Evolutionary conservation across 2,888 invertebrate species (phyloP).

Genomic region (Ochropleura plecta): DNA sequence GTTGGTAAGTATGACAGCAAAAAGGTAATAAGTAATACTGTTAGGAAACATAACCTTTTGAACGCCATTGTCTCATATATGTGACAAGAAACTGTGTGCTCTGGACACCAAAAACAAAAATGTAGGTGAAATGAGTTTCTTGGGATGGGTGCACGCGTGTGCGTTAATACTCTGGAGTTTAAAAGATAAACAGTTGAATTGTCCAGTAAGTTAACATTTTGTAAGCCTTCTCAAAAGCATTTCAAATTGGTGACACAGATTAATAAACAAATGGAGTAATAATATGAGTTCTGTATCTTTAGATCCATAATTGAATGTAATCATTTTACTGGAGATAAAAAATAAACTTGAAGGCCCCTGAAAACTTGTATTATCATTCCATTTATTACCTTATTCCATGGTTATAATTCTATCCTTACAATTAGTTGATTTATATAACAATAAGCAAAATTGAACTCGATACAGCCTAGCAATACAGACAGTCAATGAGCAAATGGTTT

Average conservation of each 20-base stretch:
- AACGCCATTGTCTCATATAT: too few relatives aligned
- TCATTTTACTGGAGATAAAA: not conserved
- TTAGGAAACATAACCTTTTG: not conserved
- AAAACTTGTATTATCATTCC: not conserved
- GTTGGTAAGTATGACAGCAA: not conserved
- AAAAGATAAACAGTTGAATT: not conserved
- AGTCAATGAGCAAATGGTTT: constrained; percentile 73
- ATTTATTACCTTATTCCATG: not conserved
- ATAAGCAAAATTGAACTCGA: constrained; percentile 48
- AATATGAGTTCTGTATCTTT: not conserved
- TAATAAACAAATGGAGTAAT: not conserved
- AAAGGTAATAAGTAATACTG: not conserved
- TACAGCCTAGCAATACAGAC: constrained; percentile 58
- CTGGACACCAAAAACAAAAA: too few relatives aligned
- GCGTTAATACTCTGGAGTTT: too few relatives aligned
- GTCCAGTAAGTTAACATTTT: not conserved
- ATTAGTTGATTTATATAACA: not conserved
- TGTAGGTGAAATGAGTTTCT: too few relatives aligned
- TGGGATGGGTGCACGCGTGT: too few relatives aligned
- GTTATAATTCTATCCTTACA: not conserved
- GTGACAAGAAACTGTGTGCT: too few relatives aligned
- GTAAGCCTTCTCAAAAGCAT: not conserved
- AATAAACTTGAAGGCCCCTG: not conserved
- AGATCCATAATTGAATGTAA: not conserved
- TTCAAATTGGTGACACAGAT: not conserved